Evolutionary conservation across 2,888 invertebrate species (phyloP).

Genomic region (Phyto melanocephala): DNA sequence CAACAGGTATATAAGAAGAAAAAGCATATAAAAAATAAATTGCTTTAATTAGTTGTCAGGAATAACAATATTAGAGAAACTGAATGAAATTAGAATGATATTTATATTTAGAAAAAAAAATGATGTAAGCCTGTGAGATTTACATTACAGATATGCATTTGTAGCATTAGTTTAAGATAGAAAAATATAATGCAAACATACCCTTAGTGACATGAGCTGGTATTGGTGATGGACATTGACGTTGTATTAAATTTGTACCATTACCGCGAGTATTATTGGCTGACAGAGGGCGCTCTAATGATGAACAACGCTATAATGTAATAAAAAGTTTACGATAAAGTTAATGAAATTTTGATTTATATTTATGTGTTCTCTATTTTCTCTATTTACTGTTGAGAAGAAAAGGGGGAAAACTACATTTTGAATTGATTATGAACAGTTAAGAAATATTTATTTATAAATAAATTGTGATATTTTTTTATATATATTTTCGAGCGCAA

Average conservation of each 20-base stretch:
- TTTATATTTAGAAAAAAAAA: slow-evolving; percentile 66
- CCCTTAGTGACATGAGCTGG: slow-evolving; percentile 87
- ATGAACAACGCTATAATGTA: slow-evolving; percentile 87
- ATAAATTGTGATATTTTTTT: too few relatives aligned
- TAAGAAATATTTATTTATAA: too few relatives aligned
- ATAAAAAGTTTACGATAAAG: background rate
- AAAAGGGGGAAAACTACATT: background rate
- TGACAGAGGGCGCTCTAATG: slow-evolving; percentile 88
- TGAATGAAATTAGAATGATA: slow-evolving; percentile 47
- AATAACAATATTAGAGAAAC: slow-evolving; percentile 57
- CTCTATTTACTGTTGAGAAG: too few relatives aligned
- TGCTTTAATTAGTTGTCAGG: slow-evolving; percentile 40
- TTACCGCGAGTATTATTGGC: slow-evolving; percentile 77
- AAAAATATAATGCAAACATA: slow-evolving; percentile 10
- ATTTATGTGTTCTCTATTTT: too few relatives aligned
- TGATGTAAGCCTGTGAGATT: slow-evolving; percentile 65
- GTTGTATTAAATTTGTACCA: slow-evolving; percentile 78
- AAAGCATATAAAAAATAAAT: slow-evolving; percentile 56
- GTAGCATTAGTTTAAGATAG: background rate
- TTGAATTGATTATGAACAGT: background rate
- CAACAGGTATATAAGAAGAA: slow-evolving; percentile 41
- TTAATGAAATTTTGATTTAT: too few relatives aligned
- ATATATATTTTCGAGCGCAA: too few relatives aligned
- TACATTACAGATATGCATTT: background rate
- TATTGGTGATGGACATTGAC: slow-evolving; percentile 84